Evolutionary conservation across 2,888 invertebrate species (phyloP).

Genomic region (Panopea generosa): DNA sequence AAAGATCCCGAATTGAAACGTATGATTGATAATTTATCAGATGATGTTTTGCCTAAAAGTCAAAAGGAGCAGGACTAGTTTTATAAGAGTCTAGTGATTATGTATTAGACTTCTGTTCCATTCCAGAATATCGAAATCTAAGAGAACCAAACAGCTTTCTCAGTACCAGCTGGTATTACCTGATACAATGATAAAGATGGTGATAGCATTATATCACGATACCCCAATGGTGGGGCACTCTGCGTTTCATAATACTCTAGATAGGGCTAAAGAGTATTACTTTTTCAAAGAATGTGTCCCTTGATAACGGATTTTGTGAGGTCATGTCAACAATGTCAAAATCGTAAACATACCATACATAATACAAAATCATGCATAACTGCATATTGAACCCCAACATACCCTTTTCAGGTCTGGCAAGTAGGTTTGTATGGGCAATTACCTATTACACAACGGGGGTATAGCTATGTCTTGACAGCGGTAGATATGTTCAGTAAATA

Average conservation of each 20-base stretch:
- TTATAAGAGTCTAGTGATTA: conserved; percentile 19
- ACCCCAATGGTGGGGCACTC: conserved; percentile 42
- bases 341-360: conserved; percentile 30
- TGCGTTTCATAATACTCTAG: conserved; percentile 55
- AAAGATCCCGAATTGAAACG: conserved; percentile 10
- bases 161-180: conserved; percentile 52
- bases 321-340: conserved; percentile 5
- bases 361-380: conserved; percentile 34
- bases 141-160: neutral
- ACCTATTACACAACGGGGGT: conserved; percentile 24
- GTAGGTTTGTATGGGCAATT: conserved; percentile 56
- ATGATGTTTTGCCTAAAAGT: conserved; percentile 33
- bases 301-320: conserved; percentile 32
- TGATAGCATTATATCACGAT: conserved; percentile 47
- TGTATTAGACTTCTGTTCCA: neutral
- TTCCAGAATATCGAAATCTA: neutral
- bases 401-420: conserved; percentile 58
- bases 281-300: conserved; percentile 19
- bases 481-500: conserved; percentile 51
- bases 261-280: conserved; percentile 40
- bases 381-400: conserved; percentile 42
- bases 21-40: conserved; percentile 26
- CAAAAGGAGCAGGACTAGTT: conserved; percentile 42
- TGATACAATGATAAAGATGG: conserved; percentile 14
- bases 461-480: conserved; percentile 58